Conservation (phyloP, 2,888 invertebrate species). For the Tipula unca region DNA sequence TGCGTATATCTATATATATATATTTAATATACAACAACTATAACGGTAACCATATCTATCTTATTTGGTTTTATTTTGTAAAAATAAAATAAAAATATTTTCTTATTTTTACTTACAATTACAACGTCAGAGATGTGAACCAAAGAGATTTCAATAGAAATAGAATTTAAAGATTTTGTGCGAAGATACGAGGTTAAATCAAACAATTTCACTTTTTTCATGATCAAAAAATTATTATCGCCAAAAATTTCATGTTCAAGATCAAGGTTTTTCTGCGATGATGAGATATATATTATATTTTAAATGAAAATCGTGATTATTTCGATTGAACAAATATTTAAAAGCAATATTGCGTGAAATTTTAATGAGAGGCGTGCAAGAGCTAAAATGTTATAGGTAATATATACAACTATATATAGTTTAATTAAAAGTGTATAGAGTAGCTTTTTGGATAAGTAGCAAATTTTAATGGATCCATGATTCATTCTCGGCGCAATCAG, state of each 20-base stretch:
- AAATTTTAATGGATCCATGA: not conserved
- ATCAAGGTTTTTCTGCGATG: too few relatives aligned
- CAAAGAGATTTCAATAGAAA: not conserved
- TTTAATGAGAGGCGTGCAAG: not conserved
- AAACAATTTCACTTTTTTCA: not conserved
- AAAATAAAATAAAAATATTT: not conserved
- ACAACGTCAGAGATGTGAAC: not conserved
- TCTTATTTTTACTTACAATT: not conserved
- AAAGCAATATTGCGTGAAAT: not conserved
- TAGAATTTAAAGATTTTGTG: too few relatives aligned
- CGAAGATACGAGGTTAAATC: too few relatives aligned
- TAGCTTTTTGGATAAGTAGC: not conserved
- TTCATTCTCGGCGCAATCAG: too few relatives aligned
- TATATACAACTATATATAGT: not conserved
- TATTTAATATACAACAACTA: not conserved
- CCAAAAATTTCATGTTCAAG: not conserved
- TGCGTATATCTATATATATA: too few relatives aligned
- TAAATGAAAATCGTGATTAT: not conserved
- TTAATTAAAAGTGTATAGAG: not conserved
- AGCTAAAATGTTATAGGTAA: not conserved
- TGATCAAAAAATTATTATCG: not conserved
- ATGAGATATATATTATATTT: too few relatives aligned
- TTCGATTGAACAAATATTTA: not conserved
- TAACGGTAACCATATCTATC: conserved; percentile 17
- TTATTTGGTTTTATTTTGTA: not conserved